Conservation (phyloP, 2,797 vertebrate genomes). For the Diplodus puntazzo region DNA sequence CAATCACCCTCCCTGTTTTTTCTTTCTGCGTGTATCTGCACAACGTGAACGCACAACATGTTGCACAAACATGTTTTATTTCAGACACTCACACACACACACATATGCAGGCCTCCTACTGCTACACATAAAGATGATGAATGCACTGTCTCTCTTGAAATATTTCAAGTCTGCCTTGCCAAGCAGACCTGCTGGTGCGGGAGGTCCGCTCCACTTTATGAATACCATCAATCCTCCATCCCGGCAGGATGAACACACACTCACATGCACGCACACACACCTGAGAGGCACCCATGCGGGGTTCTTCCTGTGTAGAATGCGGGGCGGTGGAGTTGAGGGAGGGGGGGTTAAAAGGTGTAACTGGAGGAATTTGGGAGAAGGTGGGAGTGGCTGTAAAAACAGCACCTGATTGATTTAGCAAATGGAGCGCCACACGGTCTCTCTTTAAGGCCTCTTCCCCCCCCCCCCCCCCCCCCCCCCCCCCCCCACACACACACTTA, state of each 20-base stretch:
- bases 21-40: constrained; percentile 54
- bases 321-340: constrained; percentile 26
- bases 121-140: constrained; percentile 85
- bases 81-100: constrained; percentile 49
- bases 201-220: constrained; percentile 84
- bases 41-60: constrained; percentile 61
- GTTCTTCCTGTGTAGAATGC: constrained; percentile 71
- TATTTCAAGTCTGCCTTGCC: constrained; percentile 77
- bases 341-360: constrained; percentile 66
- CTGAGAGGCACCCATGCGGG: constrained; percentile 76
- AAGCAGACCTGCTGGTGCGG: constrained; percentile 76
- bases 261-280: constrained; percentile 58
- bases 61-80: constrained; percentile 72
- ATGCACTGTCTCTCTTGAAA: constrained; percentile 80
- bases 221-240: constrained; percentile 85
- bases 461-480: constrained; percentile 15
- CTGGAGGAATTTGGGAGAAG: constrained; percentile 63
- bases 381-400: constrained; percentile 84
- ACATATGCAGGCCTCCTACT: constrained; percentile 58
- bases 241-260: constrained; percentile 41
- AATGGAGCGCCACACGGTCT: constrained; percentile 82
- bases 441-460: constrained; percentile 35
- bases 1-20: constrained; percentile 55
- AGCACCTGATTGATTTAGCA: constrained; percentile 90
- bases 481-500: constrained; percentile 51